These are phyloP conservation scores for Heteractis magnifica DNA, from an alignment of 92 coral and sea anemone species.

Conservation along the genomic window DNA sequence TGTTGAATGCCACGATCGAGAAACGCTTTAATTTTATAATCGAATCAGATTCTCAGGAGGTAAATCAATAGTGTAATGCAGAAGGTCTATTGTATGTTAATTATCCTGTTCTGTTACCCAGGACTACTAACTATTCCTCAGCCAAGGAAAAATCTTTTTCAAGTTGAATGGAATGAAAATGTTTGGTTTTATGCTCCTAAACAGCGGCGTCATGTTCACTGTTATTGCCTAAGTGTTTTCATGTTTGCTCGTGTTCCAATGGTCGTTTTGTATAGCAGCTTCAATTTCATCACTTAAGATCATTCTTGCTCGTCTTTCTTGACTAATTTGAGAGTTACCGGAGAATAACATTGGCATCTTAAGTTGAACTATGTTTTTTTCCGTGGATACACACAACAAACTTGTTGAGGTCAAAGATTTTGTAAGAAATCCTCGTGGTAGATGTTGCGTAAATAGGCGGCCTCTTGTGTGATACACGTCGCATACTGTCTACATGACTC, in stretches of 20 bases:
- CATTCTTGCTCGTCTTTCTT: background rate
- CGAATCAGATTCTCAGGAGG: too few species aligned
- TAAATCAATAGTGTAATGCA: too few species aligned
- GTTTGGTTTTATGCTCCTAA: too few species aligned
- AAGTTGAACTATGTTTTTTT: background rate
- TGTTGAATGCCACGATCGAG: too few species aligned
- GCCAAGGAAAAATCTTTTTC: too few species aligned
- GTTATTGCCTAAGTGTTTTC: too few species aligned
- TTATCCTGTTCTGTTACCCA: too few species aligned
- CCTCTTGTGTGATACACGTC: conserved; percentile 9
- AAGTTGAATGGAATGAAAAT: too few species aligned
- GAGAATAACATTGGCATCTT: conserved; percentile 1
- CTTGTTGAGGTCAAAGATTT: background rate
- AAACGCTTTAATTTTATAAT: too few species aligned
- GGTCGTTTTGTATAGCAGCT: background rate
- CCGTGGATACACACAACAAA: background rate
- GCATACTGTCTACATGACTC: conserved; percentile 8
- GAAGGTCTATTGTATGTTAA: too few species aligned
- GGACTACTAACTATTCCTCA: too few species aligned
- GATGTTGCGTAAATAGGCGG: background rate
- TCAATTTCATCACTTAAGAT: background rate
- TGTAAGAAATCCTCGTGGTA: conserved; percentile 12
- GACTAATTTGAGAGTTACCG: background rate
- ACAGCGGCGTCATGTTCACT: too few species aligned
- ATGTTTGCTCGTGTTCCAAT: background rate